Conservation (phyloP, 2,888 invertebrate genomes). For the Polyommatus iphigenia region DNA sequence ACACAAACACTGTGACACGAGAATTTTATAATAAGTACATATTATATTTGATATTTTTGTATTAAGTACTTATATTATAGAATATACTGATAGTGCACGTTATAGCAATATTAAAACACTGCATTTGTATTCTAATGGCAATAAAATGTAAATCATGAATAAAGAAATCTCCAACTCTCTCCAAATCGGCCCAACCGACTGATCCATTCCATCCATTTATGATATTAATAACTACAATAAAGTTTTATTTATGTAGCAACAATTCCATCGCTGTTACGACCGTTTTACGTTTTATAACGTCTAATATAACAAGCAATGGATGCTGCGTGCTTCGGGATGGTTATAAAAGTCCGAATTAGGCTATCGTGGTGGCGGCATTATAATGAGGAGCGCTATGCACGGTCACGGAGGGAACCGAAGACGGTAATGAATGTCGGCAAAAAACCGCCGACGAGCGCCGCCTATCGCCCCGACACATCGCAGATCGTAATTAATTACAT, state of each 20-base stretch:
- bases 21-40: too few species aligned
- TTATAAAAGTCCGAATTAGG: background rate
- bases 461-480: conserved; percentile 1
- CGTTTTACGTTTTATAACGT: background rate
- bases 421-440: background rate
- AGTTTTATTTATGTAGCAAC: background rate
- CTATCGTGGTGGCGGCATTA: background rate
- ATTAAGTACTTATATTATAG: too few species aligned
- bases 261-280: background rate
- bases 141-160: too few species aligned
- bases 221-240: background rate
- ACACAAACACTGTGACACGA: too few species aligned
- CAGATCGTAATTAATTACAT: conserved; percentile 23
- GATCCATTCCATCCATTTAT: background rate
- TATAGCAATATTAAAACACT: too few species aligned
- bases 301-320: background rate
- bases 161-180: too few species aligned
- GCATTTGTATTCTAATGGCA: too few species aligned
- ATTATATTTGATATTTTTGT: too few species aligned
- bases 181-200: background rate
- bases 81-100: too few species aligned
- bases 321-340: background rate
- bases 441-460: background rate
- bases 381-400: conserved; percentile 3
- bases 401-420: background rate